Evolutionary conservation across 1,140 invertebrate genomes (phyloP).

Genomic region (Zaprionus vittiger): DNA sequence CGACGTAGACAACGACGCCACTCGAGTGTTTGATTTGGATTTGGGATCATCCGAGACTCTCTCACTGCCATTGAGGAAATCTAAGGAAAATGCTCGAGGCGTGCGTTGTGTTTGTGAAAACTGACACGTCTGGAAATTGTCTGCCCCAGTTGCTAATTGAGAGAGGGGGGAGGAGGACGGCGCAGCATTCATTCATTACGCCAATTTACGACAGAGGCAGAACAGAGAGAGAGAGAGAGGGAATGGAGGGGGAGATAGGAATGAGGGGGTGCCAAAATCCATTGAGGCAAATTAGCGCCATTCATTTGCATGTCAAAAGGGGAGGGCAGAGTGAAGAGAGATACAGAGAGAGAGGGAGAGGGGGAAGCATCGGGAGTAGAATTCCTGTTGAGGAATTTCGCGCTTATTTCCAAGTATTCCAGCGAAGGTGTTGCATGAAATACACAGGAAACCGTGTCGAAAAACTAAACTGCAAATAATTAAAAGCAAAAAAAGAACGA

Average conservation of each 20-base stretch:
- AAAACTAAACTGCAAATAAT: constrained; percentile 74
- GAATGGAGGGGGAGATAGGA: background rate
- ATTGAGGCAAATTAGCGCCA: constrained; percentile 44
- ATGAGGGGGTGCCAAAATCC: constrained; percentile 9
- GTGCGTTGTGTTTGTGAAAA: constrained; percentile 77
- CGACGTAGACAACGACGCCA: constrained; percentile 37
- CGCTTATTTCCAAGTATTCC: constrained; percentile 52
- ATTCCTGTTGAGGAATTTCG: constrained; percentile 58
- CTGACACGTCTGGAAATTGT: constrained; percentile 66
- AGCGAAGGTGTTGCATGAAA: constrained; percentile 78
- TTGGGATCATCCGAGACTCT: constrained; percentile 19
- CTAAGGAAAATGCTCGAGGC: constrained; percentile 57
- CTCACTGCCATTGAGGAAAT: constrained; percentile 64
- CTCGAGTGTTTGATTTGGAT: constrained; percentile 56
- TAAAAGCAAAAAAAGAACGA: constrained; percentile 41
- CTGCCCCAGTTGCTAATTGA: constrained; percentile 18
- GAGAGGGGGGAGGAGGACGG: background rate
- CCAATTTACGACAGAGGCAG: background rate
- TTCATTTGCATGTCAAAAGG: constrained; percentile 36
- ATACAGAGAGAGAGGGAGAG: background rate
- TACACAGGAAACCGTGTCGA: constrained; percentile 73
- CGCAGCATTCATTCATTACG: constrained; percentile 40
- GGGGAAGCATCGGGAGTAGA: background rate
- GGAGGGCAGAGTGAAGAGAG: background rate
- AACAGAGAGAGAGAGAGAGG: background rate